A percentile compares a stretch with the other conserved stretches of the same genome.
Evolutionary conservation across 2,797 vertebrate species (phyloP).

Genomic region (Neostethus bicornis): DNA sequence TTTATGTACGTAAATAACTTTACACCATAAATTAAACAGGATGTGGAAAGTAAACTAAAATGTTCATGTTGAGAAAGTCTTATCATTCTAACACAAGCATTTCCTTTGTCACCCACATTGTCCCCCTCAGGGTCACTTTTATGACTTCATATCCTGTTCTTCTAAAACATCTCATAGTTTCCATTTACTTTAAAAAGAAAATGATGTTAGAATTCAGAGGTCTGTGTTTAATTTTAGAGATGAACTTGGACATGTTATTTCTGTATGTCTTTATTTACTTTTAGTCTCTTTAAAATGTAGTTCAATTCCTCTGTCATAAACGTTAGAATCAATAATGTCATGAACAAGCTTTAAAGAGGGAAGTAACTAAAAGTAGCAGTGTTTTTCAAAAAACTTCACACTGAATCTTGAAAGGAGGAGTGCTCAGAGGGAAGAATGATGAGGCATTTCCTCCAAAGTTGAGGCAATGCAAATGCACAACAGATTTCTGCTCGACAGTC

Average conservation of each 20-base stretch:
- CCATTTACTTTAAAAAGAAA: not conserved
- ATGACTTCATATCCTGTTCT: not conserved
- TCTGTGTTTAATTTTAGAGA: too few relatives aligned
- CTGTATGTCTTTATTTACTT: not conserved
- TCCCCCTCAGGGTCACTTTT: not conserved
- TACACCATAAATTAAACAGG: not conserved
- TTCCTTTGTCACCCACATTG: not conserved
- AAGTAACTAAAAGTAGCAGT: not conserved
- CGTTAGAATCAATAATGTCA: not conserved
- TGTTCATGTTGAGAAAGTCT: not conserved
- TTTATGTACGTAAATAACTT: too few relatives aligned
- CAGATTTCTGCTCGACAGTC: not conserved
- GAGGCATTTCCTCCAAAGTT: not conserved
- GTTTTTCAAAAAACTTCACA: not conserved
- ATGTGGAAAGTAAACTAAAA: not conserved
- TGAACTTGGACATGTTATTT: too few relatives aligned
- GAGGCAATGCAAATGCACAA: not conserved
- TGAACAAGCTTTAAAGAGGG: not conserved
- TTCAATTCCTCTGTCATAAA: too few relatives aligned
- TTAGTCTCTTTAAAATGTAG: not conserved
- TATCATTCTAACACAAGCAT: not conserved
- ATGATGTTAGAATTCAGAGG: too few relatives aligned
- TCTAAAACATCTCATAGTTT: too few relatives aligned
- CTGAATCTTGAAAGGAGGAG: not conserved
- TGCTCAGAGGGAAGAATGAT: too few relatives aligned